Evolutionary conservation across 2,113 vertebrate species (phyloP).

Genomic region (Odontophorus gujanensis): DNA sequence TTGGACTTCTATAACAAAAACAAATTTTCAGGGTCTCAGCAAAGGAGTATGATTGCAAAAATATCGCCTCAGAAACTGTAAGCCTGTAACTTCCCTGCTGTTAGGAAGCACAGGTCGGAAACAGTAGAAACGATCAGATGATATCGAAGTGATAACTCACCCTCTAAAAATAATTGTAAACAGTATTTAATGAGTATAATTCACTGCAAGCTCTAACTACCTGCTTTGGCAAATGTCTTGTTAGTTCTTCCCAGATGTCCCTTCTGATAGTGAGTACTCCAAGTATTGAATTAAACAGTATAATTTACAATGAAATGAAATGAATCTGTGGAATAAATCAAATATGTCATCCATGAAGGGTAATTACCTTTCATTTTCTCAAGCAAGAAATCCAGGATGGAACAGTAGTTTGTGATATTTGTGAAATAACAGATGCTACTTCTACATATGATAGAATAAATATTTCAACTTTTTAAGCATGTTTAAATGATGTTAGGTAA

Average conservation of each 20-base stretch:
- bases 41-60: not conserved
- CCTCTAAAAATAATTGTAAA: conserved; percentile 55
- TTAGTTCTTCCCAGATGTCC: conserved; percentile 28
- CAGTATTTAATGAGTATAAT: conserved; percentile 43
- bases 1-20: not conserved
- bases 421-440: conserved; percentile 33
- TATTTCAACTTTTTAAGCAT: not conserved
- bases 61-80: not conserved
- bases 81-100: not conserved
- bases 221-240: conserved; percentile 37
- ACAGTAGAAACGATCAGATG: conserved; percentile 12
- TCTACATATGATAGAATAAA: not conserved
- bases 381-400: conserved; percentile 51
- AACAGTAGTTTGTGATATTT: conserved; percentile 46
- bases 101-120: conserved; percentile 50
- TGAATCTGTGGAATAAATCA: conserved; percentile 76
- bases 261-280: conserved; percentile 42
- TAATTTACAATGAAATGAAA: conserved; percentile 76
- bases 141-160: conserved; percentile 30
- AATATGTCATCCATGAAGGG: conserved; percentile 72
- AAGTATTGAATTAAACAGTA: conserved; percentile 73
- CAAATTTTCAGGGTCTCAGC: not conserved
- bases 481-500: not conserved
- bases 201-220: not conserved
- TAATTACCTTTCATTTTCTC: conserved; percentile 73